A percentile compares a stretch with the other conserved stretches of the same genome.
These are phyloP conservation scores for Physocephala rufipes DNA, from an alignment of 2,888 invertebrate species.

Conservation along the genomic window DNA sequence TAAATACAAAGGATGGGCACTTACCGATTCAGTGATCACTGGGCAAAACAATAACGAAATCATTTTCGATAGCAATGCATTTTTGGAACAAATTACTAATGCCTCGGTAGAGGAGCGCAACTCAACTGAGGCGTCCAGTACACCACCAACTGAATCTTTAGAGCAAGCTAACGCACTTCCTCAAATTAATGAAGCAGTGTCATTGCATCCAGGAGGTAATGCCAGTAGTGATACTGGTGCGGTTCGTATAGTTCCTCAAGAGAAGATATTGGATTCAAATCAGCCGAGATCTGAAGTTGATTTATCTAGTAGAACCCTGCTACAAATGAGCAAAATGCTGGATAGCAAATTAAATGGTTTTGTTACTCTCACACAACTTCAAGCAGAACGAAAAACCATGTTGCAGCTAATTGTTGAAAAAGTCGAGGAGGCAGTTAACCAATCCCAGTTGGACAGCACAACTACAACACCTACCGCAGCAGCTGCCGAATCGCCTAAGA, in stretches of 20 bases:
- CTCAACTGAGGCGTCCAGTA: constrained; percentile 28
- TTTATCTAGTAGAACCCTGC: constrained; percentile 38
- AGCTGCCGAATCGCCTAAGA: neutral
- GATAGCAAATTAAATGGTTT: constrained; percentile 44
- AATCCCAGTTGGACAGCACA: neutral
- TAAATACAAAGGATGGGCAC: constrained; percentile 22
- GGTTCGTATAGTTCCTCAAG: constrained; percentile 17
- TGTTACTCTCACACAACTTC: constrained; percentile 38
- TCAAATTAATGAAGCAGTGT: neutral
- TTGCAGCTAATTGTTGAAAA: constrained; percentile 25
- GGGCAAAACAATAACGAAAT: constrained; percentile 7
- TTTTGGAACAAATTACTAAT: constrained; percentile 31
- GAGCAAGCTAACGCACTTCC: constrained; percentile 6
- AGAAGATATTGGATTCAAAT: constrained; percentile 15
- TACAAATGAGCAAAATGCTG: constrained; percentile 41
- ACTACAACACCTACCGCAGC: constrained; percentile 4
- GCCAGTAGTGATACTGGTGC: neutral
- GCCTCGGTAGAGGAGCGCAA: constrained; percentile 31
- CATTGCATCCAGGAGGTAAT: neutral
- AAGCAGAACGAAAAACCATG: constrained; percentile 31
- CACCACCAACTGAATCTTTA: constrained; percentile 27
- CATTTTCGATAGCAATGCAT: constrained; percentile 38
- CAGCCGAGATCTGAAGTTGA: constrained; percentile 21
- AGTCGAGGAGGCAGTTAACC: neutral
- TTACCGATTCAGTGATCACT: constrained; percentile 21